These are phyloP conservation scores for Oryzias celebensis DNA, from an alignment of 2,113 vertebrate species.

Conservation along the genomic window DNA sequence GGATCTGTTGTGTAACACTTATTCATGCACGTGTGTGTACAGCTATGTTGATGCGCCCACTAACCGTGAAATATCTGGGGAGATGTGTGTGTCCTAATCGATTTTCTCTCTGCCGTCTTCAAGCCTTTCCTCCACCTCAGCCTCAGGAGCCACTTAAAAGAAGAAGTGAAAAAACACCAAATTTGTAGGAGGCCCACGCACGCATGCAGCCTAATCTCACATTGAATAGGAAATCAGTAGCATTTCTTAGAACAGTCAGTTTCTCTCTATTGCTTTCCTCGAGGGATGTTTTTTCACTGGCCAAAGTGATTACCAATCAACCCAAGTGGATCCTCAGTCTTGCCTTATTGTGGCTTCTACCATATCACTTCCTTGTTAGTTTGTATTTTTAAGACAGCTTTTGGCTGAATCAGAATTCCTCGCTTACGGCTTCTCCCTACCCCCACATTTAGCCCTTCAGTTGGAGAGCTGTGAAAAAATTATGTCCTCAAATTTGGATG, in stretches of 20 bases:
- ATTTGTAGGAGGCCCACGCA: slow-evolving; percentile 37
- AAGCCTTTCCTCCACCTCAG: slow-evolving; percentile 29
- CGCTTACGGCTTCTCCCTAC: no score
- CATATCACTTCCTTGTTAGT: slow-evolving; percentile 28
- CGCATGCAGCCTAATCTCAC: slow-evolving; percentile 32
- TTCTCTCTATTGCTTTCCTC: slow-evolving; percentile 26
- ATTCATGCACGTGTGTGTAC: slow-evolving; percentile 19
- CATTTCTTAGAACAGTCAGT: slow-evolving; percentile 50
- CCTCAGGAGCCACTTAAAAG: slow-evolving; percentile 58
- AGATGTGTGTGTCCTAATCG: slow-evolving; percentile 45
- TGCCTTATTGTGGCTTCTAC: slow-evolving; percentile 20
- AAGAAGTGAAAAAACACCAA: slow-evolving; percentile 25
- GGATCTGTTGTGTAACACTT: slow-evolving; percentile 36
- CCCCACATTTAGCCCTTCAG: no score
- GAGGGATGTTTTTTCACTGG: slow-evolving; percentile 44
- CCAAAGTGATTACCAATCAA: slow-evolving; percentile 26
- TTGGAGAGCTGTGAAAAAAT: no score
- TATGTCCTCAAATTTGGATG: no score
- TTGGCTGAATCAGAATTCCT: no score
- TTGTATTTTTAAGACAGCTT: no score
- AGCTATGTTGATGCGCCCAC: neutral
- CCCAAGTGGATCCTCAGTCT: slow-evolving; percentile 19
- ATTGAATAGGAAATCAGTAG: slow-evolving; percentile 53
- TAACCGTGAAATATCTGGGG: slow-evolving; percentile 27
- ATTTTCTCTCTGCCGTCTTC: slow-evolving; percentile 63